Evolutionary conservation across 2,113 vertebrate genomes (phyloP), one percentile per base, ranked within the genome.

Genomic region (Perognathus longimembris): DNA sequence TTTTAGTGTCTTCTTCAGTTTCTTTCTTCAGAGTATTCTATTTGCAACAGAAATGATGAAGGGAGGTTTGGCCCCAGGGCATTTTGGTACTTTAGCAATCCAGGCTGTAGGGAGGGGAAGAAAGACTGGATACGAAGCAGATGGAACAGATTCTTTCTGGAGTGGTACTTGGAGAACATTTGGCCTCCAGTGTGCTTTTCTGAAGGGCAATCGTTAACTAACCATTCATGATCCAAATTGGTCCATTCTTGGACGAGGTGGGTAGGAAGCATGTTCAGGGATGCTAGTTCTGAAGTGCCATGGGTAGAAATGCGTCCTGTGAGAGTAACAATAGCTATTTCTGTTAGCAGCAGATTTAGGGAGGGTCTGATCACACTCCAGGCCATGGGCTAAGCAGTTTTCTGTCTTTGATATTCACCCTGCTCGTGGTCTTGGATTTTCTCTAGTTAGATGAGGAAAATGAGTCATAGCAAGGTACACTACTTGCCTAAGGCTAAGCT

Each of bases 391-490:
- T 12, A 22, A 86, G 12, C 36, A 67, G 26, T 71, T 71, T 88
- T 34, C 20, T 90, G 28, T 7, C 28, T 32, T 34, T 2, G 54
- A 9, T 84, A 42, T 34, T 69, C 83, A 40, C 4, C 1, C 1
- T 75, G 42, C 18, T 54, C 40, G 64, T 36, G 17, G 40, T 74
- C 59, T 76, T 15, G 69, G 66, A 66, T 28, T 24, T 63, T 30
- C 32, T 77, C 30, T 88, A 34, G 87, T 89, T 92, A 57, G 50
- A 32, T 64, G 57, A 69, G 50, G 20, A 93, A 90, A 85, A 7
- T 0, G 11, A 90, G 40, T 17, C 4, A 69, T 20, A 54, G 77
- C n/a, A 79, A 70, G 5, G 12, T 67, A 50, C 67, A 66, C 0
- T 7, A 64, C 42, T 67, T 80, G 6, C 21, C 42, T 63, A 85